Evolutionary conservation across 2,888 invertebrate genomes (phyloP), one percentile per base, ranked within the genome.

Genomic region (Oscheius onirici): DNA sequence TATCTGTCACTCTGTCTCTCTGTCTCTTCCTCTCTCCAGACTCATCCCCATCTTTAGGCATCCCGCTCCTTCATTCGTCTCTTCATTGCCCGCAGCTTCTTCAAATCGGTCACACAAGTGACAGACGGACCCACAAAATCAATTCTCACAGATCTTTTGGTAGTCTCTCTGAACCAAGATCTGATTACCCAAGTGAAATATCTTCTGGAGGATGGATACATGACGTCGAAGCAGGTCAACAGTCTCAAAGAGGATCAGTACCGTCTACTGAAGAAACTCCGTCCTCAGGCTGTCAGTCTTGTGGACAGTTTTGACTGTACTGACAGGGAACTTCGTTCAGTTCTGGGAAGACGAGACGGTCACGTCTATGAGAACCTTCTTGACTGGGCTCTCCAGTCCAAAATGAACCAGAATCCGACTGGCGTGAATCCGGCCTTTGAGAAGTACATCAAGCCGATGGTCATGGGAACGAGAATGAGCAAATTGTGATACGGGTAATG

Each of bases 281-380:
- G 96, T 54, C 94, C 94, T 1, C 93, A 95, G 88, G 95, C 94
- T 0, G 93, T 97, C 0, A 93, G 93, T 0, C 90, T 97, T 34
- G 95, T 95, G 0, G 97, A 97, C 89, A 92, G 94, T 10, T 97
- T 95, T 87, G 95, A 95, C 87, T 86, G 88, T 73, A 84, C 85
- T 8, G 89, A 90, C 76, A 77, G 85, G 11, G 83, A 88, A 28
- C 83, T 90, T 49, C 83, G 88, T 71, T 89, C 89, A 6, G 87
- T 79, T 26, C 82, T 89, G n/a, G 86, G 86, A 41, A 75, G 81
- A 22, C 77, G 89, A 74, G 90, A 90, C 75, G 90, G 90, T 8
- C 86, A 84, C 67, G 86, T 86, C 34, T 86, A 86, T 67, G 84
- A 86, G 60, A 79, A 82, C 40, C 71, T 90, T 66, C 87, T 87